Base-by-base conservation (phyloP, 2,797 vertebrate genomes). In the Lutra lutra region DNA sequence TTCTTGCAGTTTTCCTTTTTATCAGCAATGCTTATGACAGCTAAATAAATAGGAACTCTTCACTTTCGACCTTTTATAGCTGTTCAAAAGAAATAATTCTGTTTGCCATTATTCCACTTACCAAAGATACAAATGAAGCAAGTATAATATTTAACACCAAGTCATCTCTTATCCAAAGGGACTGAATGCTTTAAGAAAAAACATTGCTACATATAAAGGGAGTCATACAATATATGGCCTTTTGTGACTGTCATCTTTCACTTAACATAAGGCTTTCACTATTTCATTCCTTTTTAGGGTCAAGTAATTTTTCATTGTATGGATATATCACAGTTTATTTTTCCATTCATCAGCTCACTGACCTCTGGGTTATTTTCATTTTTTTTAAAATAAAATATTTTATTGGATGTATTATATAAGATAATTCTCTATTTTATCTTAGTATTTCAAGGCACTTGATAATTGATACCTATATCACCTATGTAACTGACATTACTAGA, bases 31-130 rank as follows among this genome's bases (percentile, higher is more conserved):
- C 21, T 77, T 43, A 83, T 85, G 92, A 93, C 89, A 95, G 94
- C 78, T 94, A 97, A 95, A 93, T 96, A 97, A 94, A 93, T 58
- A 95, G 35, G 68, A 93, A 95, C 83, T 73, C 78, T 96, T 95
- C 29, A 79, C 64, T 93, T 92, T 64, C 3, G 12, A 95, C 79
- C 95, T 97, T 96, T 89, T 68, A 54, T 35, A 91, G 86, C 92
- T 93, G 90, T 82, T 97, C 91, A 97, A 86, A 95, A 91, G 68
- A 64, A 95, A 48, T 62, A 95, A 96, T 95, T 95, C 78, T 93
- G 25, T 82, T 95, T 86, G 66, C 56, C 64, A 89, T 64, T 77
- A 88, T 96, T 95, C 56, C 1, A 58, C 56, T 85, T 89, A 80
- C 18, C 68, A 95, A 70, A 94, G 29, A 94, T 82, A 95, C 32